Base-by-base conservation (phyloP, 2,113 vertebrate species). In the Amblyopsis rosae region DNA sequence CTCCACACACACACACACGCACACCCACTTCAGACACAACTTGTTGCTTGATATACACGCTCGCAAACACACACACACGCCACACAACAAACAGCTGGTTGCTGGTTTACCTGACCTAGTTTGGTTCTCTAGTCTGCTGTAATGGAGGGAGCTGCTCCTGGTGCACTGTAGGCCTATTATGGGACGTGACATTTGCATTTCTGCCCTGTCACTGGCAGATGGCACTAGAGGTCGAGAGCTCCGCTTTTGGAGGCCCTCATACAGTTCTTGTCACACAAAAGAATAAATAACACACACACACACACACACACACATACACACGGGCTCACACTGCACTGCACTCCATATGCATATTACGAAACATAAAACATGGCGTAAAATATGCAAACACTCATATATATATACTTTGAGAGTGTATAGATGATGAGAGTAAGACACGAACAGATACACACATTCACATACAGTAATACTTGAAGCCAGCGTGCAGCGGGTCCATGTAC, bases 201-300 rank as follows among this genome's bases (percentile, higher is more conserved):
- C 88, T 90, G 86, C 86, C 81, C 83, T 72, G 82, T 92, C 88
- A 89, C 90, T 90, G 88, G 79, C 90, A 92, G 90, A 91, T 91
- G 90, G 91, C 89, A 92, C 89, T 88, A 92, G 78, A 92, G 90
- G 86, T 90, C 70, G 88, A 75, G 73, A 82, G 73, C 58, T 65
- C 62, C 72, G 77, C 70, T 73, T 75, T 71, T 41, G 15, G 59
- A 72, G 72, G 61, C 61, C 65, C 35, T 59, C 26, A 62, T 59
- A 67, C 65, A 55, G 48, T 60, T 5, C 6, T 6, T 41, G 35
- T 41, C 35, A 41, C 35, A 41, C 35, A 41, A 41, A 41, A 41
- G 35, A 41, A 64, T 12, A 46, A 16, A 32, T n/a, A 48, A 26
- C 50, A 48, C 60, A 57, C 60, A 56, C 50, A 46, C 48, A 60